Base-by-base conservation (phyloP, 2,113 vertebrate species). In the Tringa solitaria region DNA sequence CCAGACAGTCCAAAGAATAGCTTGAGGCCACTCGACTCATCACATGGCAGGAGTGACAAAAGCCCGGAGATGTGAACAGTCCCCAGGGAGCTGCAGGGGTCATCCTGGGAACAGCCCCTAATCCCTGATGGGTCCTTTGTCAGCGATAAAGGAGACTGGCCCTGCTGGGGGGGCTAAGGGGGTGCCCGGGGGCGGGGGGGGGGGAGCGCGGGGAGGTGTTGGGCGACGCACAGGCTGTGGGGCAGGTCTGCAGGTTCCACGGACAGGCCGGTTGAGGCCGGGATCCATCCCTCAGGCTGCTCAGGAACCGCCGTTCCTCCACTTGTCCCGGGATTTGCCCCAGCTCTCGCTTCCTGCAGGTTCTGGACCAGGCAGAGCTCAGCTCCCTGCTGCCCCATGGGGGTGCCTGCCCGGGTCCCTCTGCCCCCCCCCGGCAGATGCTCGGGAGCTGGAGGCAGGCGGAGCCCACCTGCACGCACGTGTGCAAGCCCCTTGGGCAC, bases 231-330 rank as follows among this genome's bases (percentile, higher is more conserved):
- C 33, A 11, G 72, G 45, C n/a, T 30, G 27, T 0, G 20, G 76
- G 8, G 19, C 37, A 24, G 16, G 1, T 33, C 60, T 63, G 75
- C 3, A 14, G 63, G 57, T 8, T 27, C 56, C 30, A 3, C 0
- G 32, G 53, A 33, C 9, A 23, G 41, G 43, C 51, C 18, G 74
- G 30, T 0, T 0, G n/a, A 83, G 39, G 51, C 51, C 3, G 12
- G 56, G n/a, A 48, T 63, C 11, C 37, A 6, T 45, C 53, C 1
- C 0, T 6, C 5, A 4, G 13, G 13, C 43, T 24, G 45, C 43
- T 67, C 33, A 0, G 0, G 6, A 4, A 9, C 17, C 7, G 0
- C 2, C 12, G 8, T 15, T 75, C 21, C 53, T 82, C 16, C 3
- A 0, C 18, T 37, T 1, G 0, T 18, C 19, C 70, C 70, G 1